A percentile compares a stretch with the other conserved stretches of the same genome.
These are phyloP conservation scores for Cephalotes varians DNA, from an alignment of 2,888 invertebrate species.

Conservation along the genomic window DNA sequence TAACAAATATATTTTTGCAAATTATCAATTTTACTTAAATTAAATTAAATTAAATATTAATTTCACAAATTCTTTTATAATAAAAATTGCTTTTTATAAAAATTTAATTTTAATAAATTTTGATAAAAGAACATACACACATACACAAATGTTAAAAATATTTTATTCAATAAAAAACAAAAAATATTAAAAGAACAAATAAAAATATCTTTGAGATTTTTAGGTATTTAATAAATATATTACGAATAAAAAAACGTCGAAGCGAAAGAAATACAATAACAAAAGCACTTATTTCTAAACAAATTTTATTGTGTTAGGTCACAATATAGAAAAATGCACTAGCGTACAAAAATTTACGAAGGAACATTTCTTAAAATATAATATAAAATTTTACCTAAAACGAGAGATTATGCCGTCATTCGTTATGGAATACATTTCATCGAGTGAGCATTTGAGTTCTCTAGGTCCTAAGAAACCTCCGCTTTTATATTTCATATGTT, in stretches of 20 bases:
- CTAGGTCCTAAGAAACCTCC: background rate
- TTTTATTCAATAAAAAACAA: background rate
- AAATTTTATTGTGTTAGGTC: slow-evolving; percentile 62
- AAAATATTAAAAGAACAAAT: background rate
- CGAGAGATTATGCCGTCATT: slow-evolving; percentile 19
- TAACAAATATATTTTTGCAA: background rate
- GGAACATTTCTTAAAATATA: slow-evolving; percentile 44
- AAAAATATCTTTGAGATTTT: background rate
- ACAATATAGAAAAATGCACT: slow-evolving; percentile 62
- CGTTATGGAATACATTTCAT: background rate
- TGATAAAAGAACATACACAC: background rate
- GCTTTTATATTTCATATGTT: background rate
- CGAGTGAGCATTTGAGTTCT: background rate
- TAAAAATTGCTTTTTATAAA: background rate
- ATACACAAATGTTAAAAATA: background rate
- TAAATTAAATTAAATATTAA: too few species aligned
- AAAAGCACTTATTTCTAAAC: slow-evolving; percentile 32
- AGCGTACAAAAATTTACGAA: slow-evolving; percentile 53
- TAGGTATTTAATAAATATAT: background rate
- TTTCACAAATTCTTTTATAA: background rate
- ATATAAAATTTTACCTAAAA: slow-evolving; percentile 27
- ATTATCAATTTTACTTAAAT: background rate
- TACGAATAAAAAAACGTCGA: background rate
- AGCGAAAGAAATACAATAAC: background rate
- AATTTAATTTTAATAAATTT: background rate